Evolutionary conservation across 2,888 invertebrate species (phyloP).

Genomic region (Lochmaea crataegi): DNA sequence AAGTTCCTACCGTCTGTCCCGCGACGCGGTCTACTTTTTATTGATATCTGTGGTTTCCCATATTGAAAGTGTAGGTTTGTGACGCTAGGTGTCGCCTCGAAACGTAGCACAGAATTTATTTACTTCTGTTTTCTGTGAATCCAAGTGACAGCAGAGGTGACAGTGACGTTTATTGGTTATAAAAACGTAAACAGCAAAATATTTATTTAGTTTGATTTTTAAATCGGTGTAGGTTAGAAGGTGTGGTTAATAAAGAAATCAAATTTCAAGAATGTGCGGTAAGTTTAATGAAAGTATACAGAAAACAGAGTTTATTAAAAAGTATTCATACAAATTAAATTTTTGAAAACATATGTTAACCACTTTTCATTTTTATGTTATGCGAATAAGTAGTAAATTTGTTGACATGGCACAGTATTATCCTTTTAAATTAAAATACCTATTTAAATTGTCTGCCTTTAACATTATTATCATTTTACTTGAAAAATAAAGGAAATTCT

Average conservation of each 20-base stretch:
- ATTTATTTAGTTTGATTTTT: conserved; percentile 36
- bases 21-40: too few species aligned
- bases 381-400: conserved; percentile 5
- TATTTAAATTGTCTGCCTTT: not conserved
- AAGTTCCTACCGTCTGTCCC: too few species aligned
- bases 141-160: not conserved
- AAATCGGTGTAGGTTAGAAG: conserved; percentile 17
- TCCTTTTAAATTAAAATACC: not conserved
- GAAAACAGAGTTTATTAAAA: not conserved
- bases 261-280: conserved; percentile 25
- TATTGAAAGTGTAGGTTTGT: too few species aligned
- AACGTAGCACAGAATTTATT: too few species aligned
- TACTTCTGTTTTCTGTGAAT: not conserved
- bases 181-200: conserved; percentile 39
- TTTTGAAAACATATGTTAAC: not conserved
- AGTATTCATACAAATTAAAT: not conserved
- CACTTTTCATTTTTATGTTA: conserved; percentile 1
- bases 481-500: not conserved
- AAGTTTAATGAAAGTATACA: conserved; percentile 11
- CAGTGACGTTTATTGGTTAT: conserved; percentile 34
- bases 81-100: too few species aligned
- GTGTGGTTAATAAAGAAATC: not conserved
- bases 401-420: conserved; percentile 24
- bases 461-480: not conserved
- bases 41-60: too few species aligned